Percentiles rank a stretch among this genome's conserved stretches.
Evolutionary conservation across 2,113 vertebrate species (phyloP).

Genomic region (Todiramphus chloris): DNA sequence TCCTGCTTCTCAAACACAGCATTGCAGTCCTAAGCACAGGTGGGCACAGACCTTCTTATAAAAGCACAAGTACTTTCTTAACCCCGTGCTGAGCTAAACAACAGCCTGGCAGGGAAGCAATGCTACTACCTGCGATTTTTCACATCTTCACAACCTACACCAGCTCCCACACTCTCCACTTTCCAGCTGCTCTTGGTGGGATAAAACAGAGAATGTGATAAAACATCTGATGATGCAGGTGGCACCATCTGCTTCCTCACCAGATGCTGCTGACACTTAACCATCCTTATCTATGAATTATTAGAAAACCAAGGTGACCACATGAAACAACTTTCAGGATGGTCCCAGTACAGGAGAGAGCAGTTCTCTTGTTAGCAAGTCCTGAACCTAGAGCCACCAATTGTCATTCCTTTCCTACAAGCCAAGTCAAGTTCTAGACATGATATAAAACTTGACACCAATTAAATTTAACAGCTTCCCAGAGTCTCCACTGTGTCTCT

Average conservation of each 20-base stretch:
- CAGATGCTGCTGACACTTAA: constrained; percentile 41
- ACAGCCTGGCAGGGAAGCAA: constrained; percentile 20
- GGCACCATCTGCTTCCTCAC: constrained; percentile 66
- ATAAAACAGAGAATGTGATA: constrained; percentile 53
- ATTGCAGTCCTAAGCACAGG: neutral
- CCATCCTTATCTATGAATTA: neutral
- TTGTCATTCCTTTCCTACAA: neutral
- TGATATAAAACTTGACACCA: neutral
- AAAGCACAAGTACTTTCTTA: neutral
- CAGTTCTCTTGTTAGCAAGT: neutral
- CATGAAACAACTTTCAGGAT: neutral
- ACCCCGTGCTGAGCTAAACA: neutral
- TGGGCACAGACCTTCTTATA: neutral
- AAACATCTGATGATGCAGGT: constrained; percentile 65
- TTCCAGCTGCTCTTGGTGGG: constrained; percentile 16
- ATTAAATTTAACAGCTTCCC: neutral
- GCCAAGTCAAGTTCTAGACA: neutral
- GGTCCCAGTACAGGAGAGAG: neutral
- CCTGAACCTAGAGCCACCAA: neutral
- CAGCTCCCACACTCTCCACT: constrained; percentile 19
- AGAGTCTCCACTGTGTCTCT: neutral
- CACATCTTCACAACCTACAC: constrained; percentile 36
- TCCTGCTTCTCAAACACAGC: neutral
- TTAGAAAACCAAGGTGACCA: constrained; percentile 24
- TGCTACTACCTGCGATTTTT: constrained; percentile 38